Base-by-base conservation (phyloP, 1,140 invertebrate species). In the Heliconius hermathena region DNA sequence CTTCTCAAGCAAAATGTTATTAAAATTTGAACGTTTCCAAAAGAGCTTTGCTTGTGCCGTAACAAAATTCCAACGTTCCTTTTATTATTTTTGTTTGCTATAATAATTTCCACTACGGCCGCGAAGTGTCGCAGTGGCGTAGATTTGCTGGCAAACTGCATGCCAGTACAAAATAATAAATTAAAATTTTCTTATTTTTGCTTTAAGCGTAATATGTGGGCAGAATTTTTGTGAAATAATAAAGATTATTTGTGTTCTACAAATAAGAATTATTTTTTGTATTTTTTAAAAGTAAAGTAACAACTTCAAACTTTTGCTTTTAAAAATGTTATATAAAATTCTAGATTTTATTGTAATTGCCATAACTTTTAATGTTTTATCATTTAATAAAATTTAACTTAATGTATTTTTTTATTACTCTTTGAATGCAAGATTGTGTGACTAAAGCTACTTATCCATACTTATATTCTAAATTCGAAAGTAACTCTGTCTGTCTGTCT, bases 51-150 rank as follows among this genome's bases (percentile, higher is more conserved):
- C 57, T 60, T 66, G 60, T 66, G 26, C 26, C 60, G 60, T 66
- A 5, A 66, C 60, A 66, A 66, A 66, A 66, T 26, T 66, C 22
- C 60, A 13, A 66, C 60, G 60, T 29, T 66, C 26, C 60, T 66
- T 76, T 71, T 76, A 76, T 71, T 60, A 76, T 71, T 71, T 46
- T 76, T 76, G 38, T 76, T 76, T 71, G 74, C 74, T 76, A 41
- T 71, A 76, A 76, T 76, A 76, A 76, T 71, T 70, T 71, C 60
- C 36, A 76, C 60, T 76, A 46, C 74, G n/a, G 33, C 52, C 52
- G 74, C 74, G 74, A 33, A 46, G 57, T 71, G 74, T 76, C 74
- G 74, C 60, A 76, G 38, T 76, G 74, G 74, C 74, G 74, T 76
- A 76, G 46, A 71, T 76, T 60, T 76, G 60, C 66, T 76, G 74